Evolutionary conservation across 2,797 vertebrate species (phyloP), one percentile per base, ranked within the genome.

Genomic region (Diplodus sargus): DNA sequence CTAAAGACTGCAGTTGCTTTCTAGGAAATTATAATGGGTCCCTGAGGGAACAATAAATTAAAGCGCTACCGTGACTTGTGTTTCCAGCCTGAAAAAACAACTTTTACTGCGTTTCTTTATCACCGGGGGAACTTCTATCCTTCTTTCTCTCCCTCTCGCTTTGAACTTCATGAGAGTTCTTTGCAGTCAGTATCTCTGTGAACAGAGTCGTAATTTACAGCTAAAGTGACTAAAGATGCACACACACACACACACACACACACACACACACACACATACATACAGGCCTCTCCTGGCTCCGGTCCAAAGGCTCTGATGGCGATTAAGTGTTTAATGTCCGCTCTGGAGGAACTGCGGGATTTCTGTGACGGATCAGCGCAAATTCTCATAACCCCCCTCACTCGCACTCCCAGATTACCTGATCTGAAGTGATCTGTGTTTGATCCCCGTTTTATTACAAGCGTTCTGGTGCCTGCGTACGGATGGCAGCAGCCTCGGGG

Each of bases 371-470:
- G 85, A 84, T 89, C 78, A 66, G 70, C 66, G 4, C 14, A 23
- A 67, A 86, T 66, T 74, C 80, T 73, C 30, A 47, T 58, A 79
- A 81, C 52, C 45, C 30, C 62, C 45, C 30, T 59, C 75, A 34
- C 74, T 80, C 20, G 3, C n/a, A 60, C 64, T 49, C 30, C 22
- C 54, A 49, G 85, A 86, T 90, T 52, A 78, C 42, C 67, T 61
- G 86, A 85, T 85, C 72, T 48, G 80, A 85, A 54, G 12, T 79
- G 77, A 91, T 85, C 74, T 25, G 2, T 2, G 65, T 84, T 51
- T 89, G 76, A 91, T 85, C 83, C 74, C 60, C 1, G 63, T 87
- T 92, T 91, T 90, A 91, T 91, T 88, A 72, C 82, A 42, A 3
- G 3, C 25, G 52, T 23, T 76, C 49, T 12, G 52, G 30, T 11